These are phyloP conservation scores for Lepas anatifera DNA, from an alignment of 2,888 invertebrate species.

Conservation along the genomic window DNA sequence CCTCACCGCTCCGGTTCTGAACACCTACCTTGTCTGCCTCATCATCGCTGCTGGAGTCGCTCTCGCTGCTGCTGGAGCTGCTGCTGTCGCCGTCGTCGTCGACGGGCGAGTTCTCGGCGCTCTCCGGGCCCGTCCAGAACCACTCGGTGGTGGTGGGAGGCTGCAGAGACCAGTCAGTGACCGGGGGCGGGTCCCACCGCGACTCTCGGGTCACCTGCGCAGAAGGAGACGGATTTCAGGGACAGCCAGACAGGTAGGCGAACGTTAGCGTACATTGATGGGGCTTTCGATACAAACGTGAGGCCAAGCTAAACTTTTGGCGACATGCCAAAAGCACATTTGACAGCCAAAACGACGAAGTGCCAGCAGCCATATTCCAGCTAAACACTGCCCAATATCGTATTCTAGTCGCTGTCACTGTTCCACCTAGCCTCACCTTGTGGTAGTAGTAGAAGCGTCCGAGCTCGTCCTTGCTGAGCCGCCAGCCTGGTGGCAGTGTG, in stretches of 20 bases:
- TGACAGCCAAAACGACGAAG: too few relatives aligned
- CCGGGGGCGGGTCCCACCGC: slow-evolving; percentile 26
- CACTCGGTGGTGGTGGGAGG: slow-evolving; percentile 19
- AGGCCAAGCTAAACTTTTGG: too few relatives aligned
- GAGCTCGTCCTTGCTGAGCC: slow-evolving; percentile 62
- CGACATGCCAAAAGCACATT: too few relatives aligned
- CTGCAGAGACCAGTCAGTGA: slow-evolving; percentile 69
- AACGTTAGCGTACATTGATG: neutral
- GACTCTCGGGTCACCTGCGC: slow-evolving; percentile 4
- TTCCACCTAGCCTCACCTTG: slow-evolving; percentile 23
- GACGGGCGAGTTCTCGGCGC: neutral
- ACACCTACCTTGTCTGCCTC: too few relatives aligned
- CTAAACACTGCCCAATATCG: too few relatives aligned
- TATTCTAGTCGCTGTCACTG: too few relatives aligned
- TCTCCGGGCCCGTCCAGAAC: neutral
- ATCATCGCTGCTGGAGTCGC: slow-evolving; percentile 18
- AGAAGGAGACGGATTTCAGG: neutral
- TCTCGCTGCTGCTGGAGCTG: slow-evolving; percentile 18
- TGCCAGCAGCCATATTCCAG: too few relatives aligned
- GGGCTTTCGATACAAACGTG: too few relatives aligned
- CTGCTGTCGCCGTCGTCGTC: slow-evolving; percentile 18
- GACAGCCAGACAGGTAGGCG: neutral
- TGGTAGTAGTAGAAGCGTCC: slow-evolving; percentile 90
- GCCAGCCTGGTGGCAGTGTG: slow-evolving; percentile 74
- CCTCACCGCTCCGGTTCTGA: too few relatives aligned